Base-by-base conservation (phyloP, 2,113 vertebrate species). In the Podiceps cristatus region DNA sequence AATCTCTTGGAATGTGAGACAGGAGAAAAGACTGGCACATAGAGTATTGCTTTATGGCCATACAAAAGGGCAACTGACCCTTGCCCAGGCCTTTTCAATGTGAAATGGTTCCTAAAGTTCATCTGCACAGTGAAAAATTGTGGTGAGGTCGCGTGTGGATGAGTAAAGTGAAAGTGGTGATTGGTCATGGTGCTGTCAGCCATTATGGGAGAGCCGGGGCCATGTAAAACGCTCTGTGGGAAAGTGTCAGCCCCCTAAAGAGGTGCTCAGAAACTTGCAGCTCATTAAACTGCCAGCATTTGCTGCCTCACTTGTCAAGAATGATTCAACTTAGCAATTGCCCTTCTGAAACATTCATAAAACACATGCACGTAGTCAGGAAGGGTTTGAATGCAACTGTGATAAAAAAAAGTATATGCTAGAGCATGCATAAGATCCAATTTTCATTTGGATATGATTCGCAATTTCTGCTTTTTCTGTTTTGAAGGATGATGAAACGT, bases 141-240 rank as follows among this genome's bases (percentile, higher is more conserved):
- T 99, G 97, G 98, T 97, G 98, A 99, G 99, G 99, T 99, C 99
- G 98, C 99, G 99, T 99, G 99, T 99, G 99, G 99, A 99, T 98
- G 99, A 99, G 98, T 98, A 98, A 98, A 99, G 98, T 98, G 98
- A 99, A 99, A 99, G 99, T 98, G 98, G 76, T 80, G 93, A 99
- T 99, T 99, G 99, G 99, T 99, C 99, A 99, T 92, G 98, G 99
- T 97, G 98, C 98, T 98, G 98, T 97, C 96, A 89, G 94, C 98
- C 98, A 99, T 99, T 99, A 99, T 99, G 98, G 96, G 92, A 92
- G 91, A 96, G 98, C 98, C 56, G 35, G 79, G 69, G 97, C 97
- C 97, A 88, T 98, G 98, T 98, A 96, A 98, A 98, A 98, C 35
- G 97, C 98, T 98, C 98, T 98, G 98, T 99, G 98, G 98, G 98